Evolutionary conservation across 2,888 invertebrate genomes (phyloP).

Genomic region (Acleris laterana): DNA sequence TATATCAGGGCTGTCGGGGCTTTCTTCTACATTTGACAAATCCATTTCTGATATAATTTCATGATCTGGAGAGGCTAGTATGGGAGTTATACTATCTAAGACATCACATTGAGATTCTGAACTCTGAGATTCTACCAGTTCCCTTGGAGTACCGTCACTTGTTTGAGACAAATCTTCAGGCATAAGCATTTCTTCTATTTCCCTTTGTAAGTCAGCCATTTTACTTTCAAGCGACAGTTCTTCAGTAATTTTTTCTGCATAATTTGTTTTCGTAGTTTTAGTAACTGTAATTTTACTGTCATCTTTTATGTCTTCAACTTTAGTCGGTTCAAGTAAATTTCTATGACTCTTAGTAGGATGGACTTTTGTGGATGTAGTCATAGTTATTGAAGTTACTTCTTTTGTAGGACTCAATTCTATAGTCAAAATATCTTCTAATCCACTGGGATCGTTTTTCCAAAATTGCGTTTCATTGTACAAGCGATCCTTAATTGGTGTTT

Average conservation of each 20-base stretch:
- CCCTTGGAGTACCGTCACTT: constrained; percentile 68
- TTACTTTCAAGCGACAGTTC: constrained; percentile 75
- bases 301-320: constrained; percentile 38
- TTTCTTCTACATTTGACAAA: constrained; percentile 22
- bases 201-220: constrained; percentile 79
- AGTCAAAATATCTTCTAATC: constrained; percentile 57
- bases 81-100: constrained; percentile 64
- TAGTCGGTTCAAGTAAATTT: constrained; percentile 26
- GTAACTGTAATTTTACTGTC: constrained; percentile 2
- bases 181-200: constrained; percentile 77
- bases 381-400: constrained; percentile 26
- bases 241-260: constrained; percentile 54
- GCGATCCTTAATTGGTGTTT: constrained; percentile 75
- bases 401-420: constrained; percentile 50
- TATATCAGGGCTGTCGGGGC: background rate
- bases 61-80: constrained; percentile 67
- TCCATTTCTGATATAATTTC: constrained; percentile 46
- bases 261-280: constrained; percentile 5
- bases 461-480: constrained; percentile 75
- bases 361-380: constrained; percentile 35
- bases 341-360: constrained; percentile 42
- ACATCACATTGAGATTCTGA: constrained; percentile 64
- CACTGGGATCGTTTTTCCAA: constrained; percentile 71
- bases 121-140: constrained; percentile 59
- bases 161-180: constrained; percentile 73